Conservation (phyloP, 2,888 invertebrate species). For the Leptodirus hochenwartii region DNA sequence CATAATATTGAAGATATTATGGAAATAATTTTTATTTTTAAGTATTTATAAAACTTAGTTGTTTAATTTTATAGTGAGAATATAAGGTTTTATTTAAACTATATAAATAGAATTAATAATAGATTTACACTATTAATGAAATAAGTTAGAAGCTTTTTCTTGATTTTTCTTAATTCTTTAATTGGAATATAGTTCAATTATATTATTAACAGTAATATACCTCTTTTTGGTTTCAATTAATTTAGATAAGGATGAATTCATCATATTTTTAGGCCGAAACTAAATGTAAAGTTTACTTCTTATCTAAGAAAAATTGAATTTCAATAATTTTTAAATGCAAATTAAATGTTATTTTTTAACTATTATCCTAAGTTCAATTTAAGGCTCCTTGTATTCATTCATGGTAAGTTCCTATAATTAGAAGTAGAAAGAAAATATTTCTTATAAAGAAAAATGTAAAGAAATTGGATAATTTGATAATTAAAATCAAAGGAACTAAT, state of each 20-base stretch:
- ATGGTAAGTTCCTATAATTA: slow-evolving; percentile 33
- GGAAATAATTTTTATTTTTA: slow-evolving; percentile 19
- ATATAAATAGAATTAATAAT: slow-evolving; percentile 38
- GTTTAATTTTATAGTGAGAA: slow-evolving; percentile 45
- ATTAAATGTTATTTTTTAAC: slow-evolving; percentile 30
- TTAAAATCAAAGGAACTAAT: slow-evolving; percentile 37
- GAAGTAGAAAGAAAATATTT: slow-evolving; percentile 29
- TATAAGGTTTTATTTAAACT: slow-evolving; percentile 47
- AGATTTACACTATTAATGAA: slow-evolving; percentile 27
- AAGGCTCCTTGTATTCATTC: slow-evolving; percentile 42
- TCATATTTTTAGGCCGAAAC: slow-evolving; percentile 33
- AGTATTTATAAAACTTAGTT: slow-evolving; percentile 21
- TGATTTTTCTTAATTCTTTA: slow-evolving; percentile 32
- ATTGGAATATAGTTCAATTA: slow-evolving; percentile 36
- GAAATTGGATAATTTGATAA: slow-evolving; percentile 21
- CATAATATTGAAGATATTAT: slow-evolving; percentile 29
- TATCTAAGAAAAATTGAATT: slow-evolving; percentile 27
- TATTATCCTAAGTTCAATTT: slow-evolving; percentile 32
- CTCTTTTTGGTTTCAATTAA: slow-evolving; percentile 30
- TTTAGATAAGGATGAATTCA: slow-evolving; percentile 28
- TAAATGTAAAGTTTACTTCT: slow-evolving; percentile 31
- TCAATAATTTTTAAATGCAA: slow-evolving; percentile 30
- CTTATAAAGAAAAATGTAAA: slow-evolving; percentile 17
- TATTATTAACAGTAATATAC: slow-evolving; percentile 50
- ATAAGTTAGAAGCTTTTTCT: slow-evolving; percentile 45